A percentile compares a stretch with the other conserved stretches of the same genome.
These are phyloP conservation scores for Passer montanus DNA, from an alignment of 2,113 vertebrate species.

Conservation along the genomic window DNA sequence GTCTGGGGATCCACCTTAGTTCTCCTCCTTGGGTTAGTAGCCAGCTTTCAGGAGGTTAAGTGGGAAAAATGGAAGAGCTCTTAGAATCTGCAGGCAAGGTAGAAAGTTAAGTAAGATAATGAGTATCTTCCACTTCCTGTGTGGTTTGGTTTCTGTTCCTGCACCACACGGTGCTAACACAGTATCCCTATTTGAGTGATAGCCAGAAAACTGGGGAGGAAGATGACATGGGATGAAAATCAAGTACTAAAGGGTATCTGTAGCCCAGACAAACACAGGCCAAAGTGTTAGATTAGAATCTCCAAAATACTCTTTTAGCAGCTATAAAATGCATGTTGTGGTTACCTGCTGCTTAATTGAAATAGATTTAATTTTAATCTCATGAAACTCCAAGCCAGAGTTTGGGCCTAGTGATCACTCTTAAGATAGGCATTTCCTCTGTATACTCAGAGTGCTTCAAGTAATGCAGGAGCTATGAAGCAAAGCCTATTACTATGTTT, in stretches of 20 bases:
- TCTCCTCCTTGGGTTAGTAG: neutral
- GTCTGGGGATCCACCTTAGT: neutral
- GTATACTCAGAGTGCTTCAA: neutral
- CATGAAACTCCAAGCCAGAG: neutral
- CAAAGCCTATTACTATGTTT: constrained; percentile 53
- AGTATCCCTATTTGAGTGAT: neutral
- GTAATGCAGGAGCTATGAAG: neutral
- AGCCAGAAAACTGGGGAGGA: neutral
- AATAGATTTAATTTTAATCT: neutral
- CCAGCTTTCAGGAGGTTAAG: neutral
- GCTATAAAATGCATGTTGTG: neutral
- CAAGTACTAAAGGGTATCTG: neutral
- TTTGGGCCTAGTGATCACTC: neutral
- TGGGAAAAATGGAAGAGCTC: neutral
- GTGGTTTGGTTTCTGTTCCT: neutral
- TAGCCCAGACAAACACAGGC: neutral
- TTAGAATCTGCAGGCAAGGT: neutral
- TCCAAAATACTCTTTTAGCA: neutral
- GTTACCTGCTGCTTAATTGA: neutral
- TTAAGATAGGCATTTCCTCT: neutral
- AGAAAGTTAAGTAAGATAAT: neutral
- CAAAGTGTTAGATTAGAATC: neutral
- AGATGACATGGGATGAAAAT: neutral
- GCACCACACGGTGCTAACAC: fast-evolving
- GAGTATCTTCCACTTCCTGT: neutral